phyloP scores from a whole-genome alignment of 2,797 vertebrate species.

The Enoplosus armatus region DNA sequence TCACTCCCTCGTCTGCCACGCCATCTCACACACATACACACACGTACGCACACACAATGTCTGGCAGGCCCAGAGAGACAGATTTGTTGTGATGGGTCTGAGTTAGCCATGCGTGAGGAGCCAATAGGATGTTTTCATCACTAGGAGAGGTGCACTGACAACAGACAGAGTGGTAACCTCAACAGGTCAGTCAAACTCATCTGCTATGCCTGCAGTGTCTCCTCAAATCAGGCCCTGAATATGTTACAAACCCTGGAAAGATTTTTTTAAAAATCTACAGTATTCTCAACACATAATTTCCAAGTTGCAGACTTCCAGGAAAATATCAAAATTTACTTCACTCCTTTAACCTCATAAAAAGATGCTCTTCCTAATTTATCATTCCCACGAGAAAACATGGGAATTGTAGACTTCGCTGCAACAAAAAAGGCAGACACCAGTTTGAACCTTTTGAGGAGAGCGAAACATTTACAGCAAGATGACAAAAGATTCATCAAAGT shows the following conservation, averaged over 20 bases:
- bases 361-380: conserved; percentile 33
- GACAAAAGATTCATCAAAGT: conserved; percentile 71
- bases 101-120: conserved; percentile 68
- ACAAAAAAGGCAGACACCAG: conserved; percentile 51
- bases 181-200: conserved; percentile 65
- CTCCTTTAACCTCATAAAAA: conserved; percentile 36
- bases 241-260: conserved; percentile 14
- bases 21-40: conserved; percentile 49
- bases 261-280: neutral
- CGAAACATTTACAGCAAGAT: conserved; percentile 36
- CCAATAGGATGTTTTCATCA: conserved; percentile 77
- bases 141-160: conserved; percentile 66
- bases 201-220: conserved; percentile 33
- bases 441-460: conserved; percentile 53
- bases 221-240: conserved; percentile 48
- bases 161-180: conserved; percentile 72
- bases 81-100: conserved; percentile 75
- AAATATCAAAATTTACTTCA: conserved; percentile 26
- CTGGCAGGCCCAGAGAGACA: conserved; percentile 52
- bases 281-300: conserved; percentile 32
- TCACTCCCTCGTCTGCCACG: conserved; percentile 59
- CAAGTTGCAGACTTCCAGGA: conserved; percentile 21
- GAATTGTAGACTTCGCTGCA: conserved; percentile 16
- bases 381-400: conserved; percentile 15
- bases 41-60: conserved; percentile 25